Conservation (phyloP, 2,113 vertebrate genomes). For the Pitta sordida region DNA sequence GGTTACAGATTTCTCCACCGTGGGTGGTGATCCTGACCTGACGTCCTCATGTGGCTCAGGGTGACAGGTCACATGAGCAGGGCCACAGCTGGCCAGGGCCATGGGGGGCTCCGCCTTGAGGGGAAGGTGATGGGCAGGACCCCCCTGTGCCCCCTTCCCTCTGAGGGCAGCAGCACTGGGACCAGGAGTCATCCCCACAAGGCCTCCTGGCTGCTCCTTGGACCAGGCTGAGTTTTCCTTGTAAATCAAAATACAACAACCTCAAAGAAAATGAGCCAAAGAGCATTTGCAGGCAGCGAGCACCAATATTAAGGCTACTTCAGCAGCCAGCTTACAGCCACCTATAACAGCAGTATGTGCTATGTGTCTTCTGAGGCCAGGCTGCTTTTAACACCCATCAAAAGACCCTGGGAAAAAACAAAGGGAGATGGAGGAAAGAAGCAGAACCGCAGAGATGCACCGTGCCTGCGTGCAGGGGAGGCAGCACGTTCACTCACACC, state of each 20-base stretch:
- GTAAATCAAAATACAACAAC: neutral
- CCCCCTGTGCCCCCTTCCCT: neutral
- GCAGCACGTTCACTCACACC: fast-evolving
- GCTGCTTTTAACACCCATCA: neutral
- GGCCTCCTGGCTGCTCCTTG: neutral
- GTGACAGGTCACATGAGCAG: fast-evolving
- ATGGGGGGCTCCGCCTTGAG: fast-evolving
- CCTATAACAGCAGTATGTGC: neutral
- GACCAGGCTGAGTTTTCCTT: neutral
- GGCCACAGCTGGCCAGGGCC: neutral
- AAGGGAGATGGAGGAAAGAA: neutral
- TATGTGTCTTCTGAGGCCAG: neutral
- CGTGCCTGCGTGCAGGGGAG: neutral
- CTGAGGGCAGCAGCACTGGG: fast-evolving
- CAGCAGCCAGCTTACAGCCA: neutral
- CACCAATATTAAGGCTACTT: neutral
- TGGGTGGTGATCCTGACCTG: neutral
- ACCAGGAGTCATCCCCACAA: neutral
- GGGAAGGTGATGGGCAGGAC: neutral
- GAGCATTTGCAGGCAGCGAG: neutral
- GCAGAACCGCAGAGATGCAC: fast-evolving
- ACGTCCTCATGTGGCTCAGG: fast-evolving
- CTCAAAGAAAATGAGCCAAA: neutral
- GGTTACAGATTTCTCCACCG: neutral
- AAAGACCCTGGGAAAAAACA: neutral